Base-by-base conservation (phyloP, 2,113 vertebrate genomes). In the Erythrocercus mccallii region DNA sequence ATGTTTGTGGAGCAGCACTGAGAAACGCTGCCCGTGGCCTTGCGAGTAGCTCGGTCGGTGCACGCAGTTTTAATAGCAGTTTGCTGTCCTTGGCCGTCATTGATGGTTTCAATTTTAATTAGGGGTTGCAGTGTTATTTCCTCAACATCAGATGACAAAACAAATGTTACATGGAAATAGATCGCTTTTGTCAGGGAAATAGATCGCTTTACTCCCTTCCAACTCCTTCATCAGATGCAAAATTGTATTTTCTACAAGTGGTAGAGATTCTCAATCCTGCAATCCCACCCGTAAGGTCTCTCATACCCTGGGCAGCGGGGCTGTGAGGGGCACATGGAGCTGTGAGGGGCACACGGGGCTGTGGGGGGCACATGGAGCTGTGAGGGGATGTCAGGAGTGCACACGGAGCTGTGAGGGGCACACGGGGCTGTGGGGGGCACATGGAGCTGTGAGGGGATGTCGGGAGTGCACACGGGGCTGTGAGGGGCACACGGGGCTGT, bases 21-120 rank as follows among this genome's bases (percentile, higher is more conserved):
- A 16, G 11, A 50, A 56, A 8, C 0, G 10, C 57, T 40, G 58
- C 48, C 35, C 0, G 18, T 4, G 58, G 50, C 51, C 27, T 16
- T 7, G 58, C 8, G 5, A 11, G 31, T 6, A 3, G 8, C 60
- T 65, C 1, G 3, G 24, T 3, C 4, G 0, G 2, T 2, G 38
- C 25, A 9, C 19, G 1, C 4, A 4, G 12, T 24, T 56, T 20
- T 21, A 24, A 15, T 2, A 5, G 38, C 44, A 5, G 6, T 24
- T n/a, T 30, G 57, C 40, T 56, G 40, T 3, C 31, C 57, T 33
- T 12, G 40, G n/a, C 40, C 0, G 1, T 47, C 74, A 25, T 1
- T 9, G 18, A 25, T 37, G 27, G 22, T 8, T 50, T 33, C 50
- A 28, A 1, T 22, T 64, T 71, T 71, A 48, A 35, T 64, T 8